Percentiles rank a stretch among this genome's conserved stretches.
phyloP scores from a whole-genome alignment of 2,888 invertebrate genomes.

The Aromia moschata region DNA sequence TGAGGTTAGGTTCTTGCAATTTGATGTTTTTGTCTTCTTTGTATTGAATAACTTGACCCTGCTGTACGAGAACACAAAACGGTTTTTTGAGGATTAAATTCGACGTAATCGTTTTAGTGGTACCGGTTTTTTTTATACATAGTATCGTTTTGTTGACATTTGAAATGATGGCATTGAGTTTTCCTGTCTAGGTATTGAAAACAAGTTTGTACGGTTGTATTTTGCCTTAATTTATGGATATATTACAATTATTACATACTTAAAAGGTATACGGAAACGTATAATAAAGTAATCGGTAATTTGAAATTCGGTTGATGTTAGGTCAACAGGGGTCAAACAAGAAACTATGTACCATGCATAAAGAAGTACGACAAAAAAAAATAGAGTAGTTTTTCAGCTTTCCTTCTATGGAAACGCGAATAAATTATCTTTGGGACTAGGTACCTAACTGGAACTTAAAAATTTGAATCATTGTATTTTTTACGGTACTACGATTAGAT shows the following conservation, averaged over 20 bases:
- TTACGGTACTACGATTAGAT: background rate
- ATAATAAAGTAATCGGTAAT: background rate
- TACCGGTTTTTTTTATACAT: background rate
- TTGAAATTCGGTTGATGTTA: constrained; percentile 2
- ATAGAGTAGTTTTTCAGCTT: constrained; percentile 22
- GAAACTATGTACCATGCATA: constrained; percentile 1
- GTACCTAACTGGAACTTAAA: background rate
- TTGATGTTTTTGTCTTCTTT: constrained; percentile 13
- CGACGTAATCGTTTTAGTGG: background rate
- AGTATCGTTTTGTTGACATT: background rate
- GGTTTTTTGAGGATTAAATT: background rate
- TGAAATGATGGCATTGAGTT: background rate
- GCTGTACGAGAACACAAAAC: background rate
- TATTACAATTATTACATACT: background rate
- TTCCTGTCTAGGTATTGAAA: background rate
- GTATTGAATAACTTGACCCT: constrained; percentile 9
- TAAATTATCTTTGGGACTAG: constrained; percentile 9
- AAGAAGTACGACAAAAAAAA: constrained; percentile 7
- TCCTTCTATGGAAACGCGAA: constrained; percentile 19
- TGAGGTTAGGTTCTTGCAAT: constrained; percentile 30
- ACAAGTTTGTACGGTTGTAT: background rate
- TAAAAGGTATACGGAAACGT: background rate
- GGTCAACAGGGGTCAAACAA: constrained; percentile 21
- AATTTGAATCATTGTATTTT: constrained; percentile 5
- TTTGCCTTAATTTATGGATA: background rate